Conservation (phyloP, 2,797 vertebrate species). For the Artibeus lituratus region DNA sequence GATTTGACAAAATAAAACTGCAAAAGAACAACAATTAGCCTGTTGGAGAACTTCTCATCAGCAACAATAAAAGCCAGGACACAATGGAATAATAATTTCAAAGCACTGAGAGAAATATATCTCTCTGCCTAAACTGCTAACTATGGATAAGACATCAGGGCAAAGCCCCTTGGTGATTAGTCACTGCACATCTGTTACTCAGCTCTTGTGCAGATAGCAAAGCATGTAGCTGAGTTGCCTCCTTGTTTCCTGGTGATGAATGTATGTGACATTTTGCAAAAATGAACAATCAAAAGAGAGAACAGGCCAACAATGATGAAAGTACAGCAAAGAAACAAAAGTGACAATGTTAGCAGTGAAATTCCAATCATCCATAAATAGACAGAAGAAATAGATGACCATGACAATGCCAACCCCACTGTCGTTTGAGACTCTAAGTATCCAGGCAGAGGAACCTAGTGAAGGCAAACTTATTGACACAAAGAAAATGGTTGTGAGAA, state of each 20-base stretch:
- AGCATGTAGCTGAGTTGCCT: background rate
- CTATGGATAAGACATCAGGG: background rate
- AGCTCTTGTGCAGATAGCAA: background rate
- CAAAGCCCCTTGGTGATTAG: background rate
- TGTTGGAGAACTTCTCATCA: background rate
- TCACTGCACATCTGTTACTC: background rate
- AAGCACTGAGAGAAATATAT: background rate
- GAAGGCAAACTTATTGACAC: conserved; percentile 1
- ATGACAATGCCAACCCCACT: background rate
- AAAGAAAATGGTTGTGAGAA: background rate
- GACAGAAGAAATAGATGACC: background rate
- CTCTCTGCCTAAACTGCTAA: background rate
- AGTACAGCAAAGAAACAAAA: conserved; percentile 29
- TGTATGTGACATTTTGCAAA: background rate
- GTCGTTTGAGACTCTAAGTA: background rate
- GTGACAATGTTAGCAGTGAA: background rate
- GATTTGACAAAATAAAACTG: background rate
- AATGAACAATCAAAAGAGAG: background rate
- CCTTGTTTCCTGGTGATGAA: background rate
- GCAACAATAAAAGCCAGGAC: background rate
- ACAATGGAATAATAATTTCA: background rate
- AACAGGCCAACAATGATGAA: conserved; percentile 13
- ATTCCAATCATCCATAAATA: background rate
- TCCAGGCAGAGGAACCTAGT: background rate
- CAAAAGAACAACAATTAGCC: background rate